phyloP scores from a whole-genome alignment of 2,888 invertebrate genomes.

The Branchipolynoe longqiensis region DNA sequence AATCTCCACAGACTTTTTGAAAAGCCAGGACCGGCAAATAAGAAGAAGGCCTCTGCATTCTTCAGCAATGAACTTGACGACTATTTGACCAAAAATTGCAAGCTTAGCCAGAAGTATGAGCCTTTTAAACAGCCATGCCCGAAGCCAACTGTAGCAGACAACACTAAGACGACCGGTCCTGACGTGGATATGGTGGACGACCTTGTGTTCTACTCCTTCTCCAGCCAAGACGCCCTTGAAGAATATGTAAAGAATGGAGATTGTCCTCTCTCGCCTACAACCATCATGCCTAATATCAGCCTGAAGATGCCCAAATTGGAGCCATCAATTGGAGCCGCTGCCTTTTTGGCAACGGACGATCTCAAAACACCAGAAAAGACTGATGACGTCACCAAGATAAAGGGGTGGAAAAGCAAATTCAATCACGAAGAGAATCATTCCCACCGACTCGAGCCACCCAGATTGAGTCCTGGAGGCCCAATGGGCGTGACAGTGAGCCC shows the following conservation, averaged over 20 bases:
- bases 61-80: constrained; percentile 71
- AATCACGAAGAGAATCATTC: constrained; percentile 66
- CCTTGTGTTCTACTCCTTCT: constrained; percentile 75
- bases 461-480: not conserved
- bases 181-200: constrained; percentile 78
- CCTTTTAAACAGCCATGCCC: too few relatives aligned
- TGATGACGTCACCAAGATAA: constrained; percentile 75
- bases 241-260: constrained; percentile 70
- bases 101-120: constrained; percentile 31
- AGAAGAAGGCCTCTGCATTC: constrained; percentile 71
- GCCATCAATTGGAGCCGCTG: not conserved
- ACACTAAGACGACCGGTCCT: constrained; percentile 66
- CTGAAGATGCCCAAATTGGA: not conserved
- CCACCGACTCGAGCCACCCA: constrained; percentile 60
- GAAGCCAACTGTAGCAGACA: not conserved
- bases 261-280: not conserved
- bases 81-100: constrained; percentile 66
- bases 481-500: not conserved
- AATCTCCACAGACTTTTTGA: constrained; percentile 41
- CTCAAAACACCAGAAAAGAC: constrained; percentile 73
- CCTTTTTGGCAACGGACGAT: constrained; percentile 63
- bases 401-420: constrained; percentile 75
- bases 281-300: not conserved
- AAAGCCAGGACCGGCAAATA: constrained; percentile 26
- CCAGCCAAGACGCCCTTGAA: constrained; percentile 71